Conservation (phyloP, 2,113 vertebrate species). For the Ameiurus melas region DNA sequence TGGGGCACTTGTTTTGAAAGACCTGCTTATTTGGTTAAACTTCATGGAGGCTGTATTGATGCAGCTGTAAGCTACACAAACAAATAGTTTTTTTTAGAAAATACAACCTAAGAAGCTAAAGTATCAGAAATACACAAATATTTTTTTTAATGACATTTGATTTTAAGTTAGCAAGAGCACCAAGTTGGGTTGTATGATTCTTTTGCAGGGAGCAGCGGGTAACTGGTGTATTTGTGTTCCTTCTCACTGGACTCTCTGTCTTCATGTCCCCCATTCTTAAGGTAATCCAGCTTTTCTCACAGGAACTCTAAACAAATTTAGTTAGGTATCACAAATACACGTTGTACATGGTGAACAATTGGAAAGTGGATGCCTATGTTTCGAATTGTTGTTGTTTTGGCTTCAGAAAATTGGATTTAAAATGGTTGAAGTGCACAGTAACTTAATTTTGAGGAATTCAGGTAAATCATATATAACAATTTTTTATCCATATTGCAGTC, state of each 20-base stretch:
- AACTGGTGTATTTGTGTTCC: slow-evolving; percentile 88
- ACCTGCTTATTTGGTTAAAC: slow-evolving; percentile 42
- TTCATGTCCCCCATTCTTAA: slow-evolving; percentile 99
- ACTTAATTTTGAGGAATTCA: background rate
- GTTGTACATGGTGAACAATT: background rate
- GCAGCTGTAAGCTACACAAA: slow-evolving; percentile 75
- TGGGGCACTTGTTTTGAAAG: slow-evolving; percentile 31
- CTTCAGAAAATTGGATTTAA: background rate
- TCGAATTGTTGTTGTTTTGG: background rate
- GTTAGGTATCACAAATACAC: background rate
- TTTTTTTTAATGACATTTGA: background rate
- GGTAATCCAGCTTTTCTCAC: slow-evolving; percentile 68
- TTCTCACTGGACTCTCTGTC: slow-evolving; percentile 95
- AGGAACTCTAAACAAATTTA: no score
- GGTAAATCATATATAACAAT: background rate
- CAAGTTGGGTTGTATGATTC: slow-evolving; percentile 33
- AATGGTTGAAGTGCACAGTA: background rate
- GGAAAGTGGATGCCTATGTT: background rate
- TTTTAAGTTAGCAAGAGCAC: background rate
- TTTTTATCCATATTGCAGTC: background rate
- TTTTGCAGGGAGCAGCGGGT: slow-evolving; percentile 91
- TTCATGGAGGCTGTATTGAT: slow-evolving; percentile 52
- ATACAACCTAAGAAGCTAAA: background rate
- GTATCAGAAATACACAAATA: background rate
- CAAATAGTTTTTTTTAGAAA: slow-evolving; percentile 33